phyloP scores from a whole-genome alignment of 2,888 invertebrate genomes.

The Chrysopilus asiliformis region DNA sequence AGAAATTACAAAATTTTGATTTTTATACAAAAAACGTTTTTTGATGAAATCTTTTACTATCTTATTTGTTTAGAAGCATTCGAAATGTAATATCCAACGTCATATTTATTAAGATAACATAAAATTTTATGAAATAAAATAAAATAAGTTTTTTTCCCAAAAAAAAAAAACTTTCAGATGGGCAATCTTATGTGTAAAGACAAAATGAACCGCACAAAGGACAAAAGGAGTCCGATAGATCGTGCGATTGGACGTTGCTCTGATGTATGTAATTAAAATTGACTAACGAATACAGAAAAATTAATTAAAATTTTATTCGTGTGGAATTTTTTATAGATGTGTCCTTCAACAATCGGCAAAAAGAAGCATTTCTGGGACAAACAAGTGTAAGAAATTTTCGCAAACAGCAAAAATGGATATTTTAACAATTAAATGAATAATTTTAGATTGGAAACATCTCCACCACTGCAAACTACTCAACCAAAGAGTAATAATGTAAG shows the following conservation, averaged over 20 bases:
- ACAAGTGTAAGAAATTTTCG: constrained; percentile 15
- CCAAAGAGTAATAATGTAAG: constrained; percentile 8
- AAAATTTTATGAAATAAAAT: too few relatives aligned
- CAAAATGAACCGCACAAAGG: not conserved
- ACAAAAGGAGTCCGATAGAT: not conserved
- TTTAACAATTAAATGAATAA: not conserved
- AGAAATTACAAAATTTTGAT: too few relatives aligned
- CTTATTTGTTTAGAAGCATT: too few relatives aligned
- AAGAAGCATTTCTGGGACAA: constrained; percentile 17
- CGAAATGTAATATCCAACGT: too few relatives aligned
- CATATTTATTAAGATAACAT: too few relatives aligned
- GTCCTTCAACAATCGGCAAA: constrained; percentile 14
- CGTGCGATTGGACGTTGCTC: not conserved
- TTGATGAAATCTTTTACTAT: too few relatives aligned
- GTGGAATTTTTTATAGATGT: constrained; percentile 16
- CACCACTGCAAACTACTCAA: constrained; percentile 10
- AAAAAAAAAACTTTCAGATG: too few relatives aligned
- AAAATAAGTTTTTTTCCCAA: too few relatives aligned
- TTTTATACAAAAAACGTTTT: too few relatives aligned
- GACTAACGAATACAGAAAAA: not conserved
- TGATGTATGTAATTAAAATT: not conserved
- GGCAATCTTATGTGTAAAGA: not conserved
- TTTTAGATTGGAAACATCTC: constrained; percentile 16
- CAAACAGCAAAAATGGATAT: not conserved
- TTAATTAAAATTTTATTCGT: constrained; percentile 4